Base-by-base conservation (phyloP, 2,113 vertebrate species). In the Hepsetus odoe region DNA sequence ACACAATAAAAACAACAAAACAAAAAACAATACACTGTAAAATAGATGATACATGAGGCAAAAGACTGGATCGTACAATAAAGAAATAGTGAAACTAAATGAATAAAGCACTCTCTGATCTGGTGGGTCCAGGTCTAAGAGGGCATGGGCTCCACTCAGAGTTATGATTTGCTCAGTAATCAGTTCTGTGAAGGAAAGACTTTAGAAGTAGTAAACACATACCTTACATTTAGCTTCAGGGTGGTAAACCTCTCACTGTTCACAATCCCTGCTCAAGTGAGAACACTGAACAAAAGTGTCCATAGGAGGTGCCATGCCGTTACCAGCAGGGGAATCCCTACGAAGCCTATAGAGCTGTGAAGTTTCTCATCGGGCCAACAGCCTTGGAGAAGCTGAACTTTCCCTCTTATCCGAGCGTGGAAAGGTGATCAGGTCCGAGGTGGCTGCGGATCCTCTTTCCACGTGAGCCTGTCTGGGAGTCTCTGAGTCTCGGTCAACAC, bases 401-500 rank as follows among this genome's bases (percentile, higher is more conserved):
- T 22, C 8, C 69, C 42, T 68, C 67, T 74, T 44, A 71, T 35
- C 51, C 65, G 42, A 20, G 51, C 16, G 72, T 28, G n/a, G 14
- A 44, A 53, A 58, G 26, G 10, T 55, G 20, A 8, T 72, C 46
- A 20, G 24, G 42, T 78, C 61, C n/a, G 69, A 46, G 16, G 56
- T 53, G 58, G 38, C 16, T n/a, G 51, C 24, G 49, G 24, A 61
- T 56, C 68, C 71, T 18, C 72, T 76, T 59, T 51, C 40, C 74
- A 61, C 69, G 5, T 67, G 33, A 49, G 20, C 46, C 66, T 70
- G 24, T 55, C 55, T 71, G 33, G 49, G 13, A 55, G 49, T 46
- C 35, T 51, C 24, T n/a, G 61, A 66, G 59, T 16, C 35, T 49
- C 38, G 53, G 68, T 4, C 0, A 51, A 71, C 40, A 71, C 44